Base-by-base conservation (phyloP, 2,888 invertebrate genomes). In the Dasypogon diadema region DNA sequence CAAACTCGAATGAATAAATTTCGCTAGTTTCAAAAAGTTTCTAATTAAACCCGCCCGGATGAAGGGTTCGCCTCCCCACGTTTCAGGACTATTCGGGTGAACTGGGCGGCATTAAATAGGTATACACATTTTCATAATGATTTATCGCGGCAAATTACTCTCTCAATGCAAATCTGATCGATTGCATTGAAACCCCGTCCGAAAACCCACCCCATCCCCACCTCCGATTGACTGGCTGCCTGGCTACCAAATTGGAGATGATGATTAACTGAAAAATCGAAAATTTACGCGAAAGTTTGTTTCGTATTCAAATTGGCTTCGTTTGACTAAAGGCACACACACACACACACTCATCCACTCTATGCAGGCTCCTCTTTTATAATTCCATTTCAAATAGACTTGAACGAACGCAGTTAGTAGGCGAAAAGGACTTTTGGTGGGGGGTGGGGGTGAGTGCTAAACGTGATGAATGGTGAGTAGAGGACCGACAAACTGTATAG, bases 191-290 rank as follows among this genome's bases (percentile, higher is more conserved):
- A 30, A 18, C 34, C 34, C 12, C 10, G 42, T 30, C 8, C 30
- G 30, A 5, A 30, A 30, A 30, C 3, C 30, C n/a, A n/a, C n/a
- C n/a, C n/a, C n/a, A n/a, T n/a, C n/a, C n/a, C n/a, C n/a, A n/a
- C n/a, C n/a, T n/a, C n/a, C n/a, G n/a, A n/a, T n/a, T n/a, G n/a
- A 30, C 3, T 24, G n/a, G 10, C 37, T 18, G 60, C n/a, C 37
- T 60, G 37, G 60, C 60, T 60, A 60, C 60, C n/a, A 34, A 60
- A 60, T 60, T 60, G 60, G 60, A 60, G 34, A 60, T 60, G 34
- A 60, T 60, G 60, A 60, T 60, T 60, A 60, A 60, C 60, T 60
- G 60, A 60, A 60, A 60, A 60, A 60, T 60, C 60, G 60, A 60
- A 60, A 60, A 60, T 60, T 18, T 60, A 34, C 18, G 37, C 60